Evolutionary conservation across 2,113 vertebrate species (phyloP).

Genomic region (Microcebus tavaratra): DNA sequence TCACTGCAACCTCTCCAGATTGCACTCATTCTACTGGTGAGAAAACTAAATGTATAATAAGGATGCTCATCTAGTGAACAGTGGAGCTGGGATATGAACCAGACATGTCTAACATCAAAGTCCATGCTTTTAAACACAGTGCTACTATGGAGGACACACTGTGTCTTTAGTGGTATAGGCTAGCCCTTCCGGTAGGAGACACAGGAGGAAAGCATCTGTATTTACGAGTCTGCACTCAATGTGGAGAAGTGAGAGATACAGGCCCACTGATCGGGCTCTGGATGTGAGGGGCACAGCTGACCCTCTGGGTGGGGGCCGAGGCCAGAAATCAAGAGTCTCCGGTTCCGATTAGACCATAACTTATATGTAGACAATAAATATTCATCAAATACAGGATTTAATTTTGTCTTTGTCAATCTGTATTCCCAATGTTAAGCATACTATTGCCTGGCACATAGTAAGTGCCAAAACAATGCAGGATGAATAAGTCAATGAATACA

Average conservation of each 20-base stretch:
- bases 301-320: neutral
- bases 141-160: neutral
- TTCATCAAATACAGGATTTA: neutral
- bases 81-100: neutral
- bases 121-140: neutral
- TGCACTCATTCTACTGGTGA: neutral
- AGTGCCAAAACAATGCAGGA: neutral
- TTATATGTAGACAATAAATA: neutral
- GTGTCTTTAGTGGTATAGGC: neutral
- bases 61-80: neutral
- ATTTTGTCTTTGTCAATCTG: neutral
- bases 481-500: neutral
- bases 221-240: neutral
- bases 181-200: neutral
- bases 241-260: neutral
- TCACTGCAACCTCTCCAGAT: neutral
- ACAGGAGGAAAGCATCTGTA: neutral
- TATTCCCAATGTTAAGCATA: neutral
- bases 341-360: neutral
- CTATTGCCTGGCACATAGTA: neutral
- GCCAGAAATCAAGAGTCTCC: neutral
- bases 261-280: neutral
- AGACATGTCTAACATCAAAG: neutral
- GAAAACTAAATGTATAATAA: neutral
- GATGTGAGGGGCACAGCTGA: neutral